phyloP scores from a whole-genome alignment of 92 coral and sea anemone genomes.

The Parazoanthus atlanticus region DNA sequence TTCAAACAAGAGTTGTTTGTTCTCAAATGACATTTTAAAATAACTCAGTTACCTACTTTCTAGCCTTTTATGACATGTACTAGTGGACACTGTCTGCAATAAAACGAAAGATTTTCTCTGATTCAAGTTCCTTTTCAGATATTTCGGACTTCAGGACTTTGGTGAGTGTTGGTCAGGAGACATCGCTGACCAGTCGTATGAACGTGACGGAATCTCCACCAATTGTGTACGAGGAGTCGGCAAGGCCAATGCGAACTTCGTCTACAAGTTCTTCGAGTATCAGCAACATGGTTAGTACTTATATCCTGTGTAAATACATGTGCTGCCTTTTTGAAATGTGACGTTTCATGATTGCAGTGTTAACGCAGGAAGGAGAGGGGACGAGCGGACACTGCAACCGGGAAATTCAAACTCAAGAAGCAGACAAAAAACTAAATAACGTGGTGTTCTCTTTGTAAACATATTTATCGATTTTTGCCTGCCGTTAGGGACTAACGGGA shows the following conservation, averaged over 20 bases:
- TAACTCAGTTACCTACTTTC: too few relatives aligned
- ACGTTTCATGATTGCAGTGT: neutral
- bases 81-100: neutral
- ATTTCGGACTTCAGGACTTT: constrained; percentile 70
- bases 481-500: too few relatives aligned
- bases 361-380: too few relatives aligned
- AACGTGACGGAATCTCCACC: constrained; percentile 71
- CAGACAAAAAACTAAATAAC: too few relatives aligned
- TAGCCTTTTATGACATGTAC: neutral
- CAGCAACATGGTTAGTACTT: constrained; percentile 55
- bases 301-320: neutral
- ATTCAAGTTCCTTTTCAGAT: constrained; percentile 35
- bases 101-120: neutral
- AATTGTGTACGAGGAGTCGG: constrained; percentile 75
- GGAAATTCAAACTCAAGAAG: too few relatives aligned
- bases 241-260: constrained; percentile 60
- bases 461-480: too few relatives aligned
- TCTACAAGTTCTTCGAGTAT: constrained; percentile 70
- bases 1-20: too few relatives aligned
- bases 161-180: constrained; percentile 86
- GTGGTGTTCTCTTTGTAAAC: too few relatives aligned
- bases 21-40: too few relatives aligned
- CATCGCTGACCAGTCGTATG: constrained; percentile 66
- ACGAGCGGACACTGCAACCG: too few relatives aligned
- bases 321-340: neutral